Evolutionary conservation across 2,113 vertebrate species (phyloP).

Genomic region (Dendrocopos noguchii): DNA sequence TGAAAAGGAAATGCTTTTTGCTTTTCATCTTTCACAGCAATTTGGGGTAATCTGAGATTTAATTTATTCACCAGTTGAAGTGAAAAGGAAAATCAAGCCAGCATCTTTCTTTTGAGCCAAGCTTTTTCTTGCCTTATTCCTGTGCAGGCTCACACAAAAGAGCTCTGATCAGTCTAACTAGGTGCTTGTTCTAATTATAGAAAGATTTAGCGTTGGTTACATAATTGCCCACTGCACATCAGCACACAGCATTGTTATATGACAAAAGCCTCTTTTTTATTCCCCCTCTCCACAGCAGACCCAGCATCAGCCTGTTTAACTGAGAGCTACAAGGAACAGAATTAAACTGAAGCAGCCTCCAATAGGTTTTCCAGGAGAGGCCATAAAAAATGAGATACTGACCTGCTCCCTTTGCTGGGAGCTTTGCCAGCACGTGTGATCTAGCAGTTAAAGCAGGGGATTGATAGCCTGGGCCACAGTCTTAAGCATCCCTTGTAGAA

Average conservation of each 20-base stretch:
- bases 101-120: slow-evolving; percentile 58
- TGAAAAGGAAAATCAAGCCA: slow-evolving; percentile 55
- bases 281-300: neutral
- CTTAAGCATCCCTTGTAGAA: neutral
- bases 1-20: neutral
- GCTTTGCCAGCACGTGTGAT: neutral
- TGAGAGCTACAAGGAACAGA: slow-evolving; percentile 29
- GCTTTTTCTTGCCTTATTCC: slow-evolving; percentile 15
- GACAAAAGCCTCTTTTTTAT: slow-evolving; percentile 46
- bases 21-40: slow-evolving; percentile 47
- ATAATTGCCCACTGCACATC: slow-evolving; percentile 73
- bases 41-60: slow-evolving; percentile 64
- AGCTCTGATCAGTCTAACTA: slow-evolving; percentile 62
- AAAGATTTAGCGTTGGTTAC: slow-evolving; percentile 73
- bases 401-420: neutral
- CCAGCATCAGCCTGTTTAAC: slow-evolving; percentile 20
- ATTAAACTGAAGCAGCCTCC: slow-evolving; percentile 6
- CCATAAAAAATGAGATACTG: slow-evolving; percentile 7
- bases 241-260: slow-evolving; percentile 51
- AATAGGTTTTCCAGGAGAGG: neutral
- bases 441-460: neutral
- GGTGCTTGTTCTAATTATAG: slow-evolving; percentile 78
- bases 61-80: slow-evolving; percentile 68
- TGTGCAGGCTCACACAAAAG: slow-evolving; percentile 70
- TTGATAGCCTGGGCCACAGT: neutral